These are phyloP conservation scores for Leptopilina syphax DNA, from an alignment of 2,888 invertebrate species.

Conservation along the genomic window DNA sequence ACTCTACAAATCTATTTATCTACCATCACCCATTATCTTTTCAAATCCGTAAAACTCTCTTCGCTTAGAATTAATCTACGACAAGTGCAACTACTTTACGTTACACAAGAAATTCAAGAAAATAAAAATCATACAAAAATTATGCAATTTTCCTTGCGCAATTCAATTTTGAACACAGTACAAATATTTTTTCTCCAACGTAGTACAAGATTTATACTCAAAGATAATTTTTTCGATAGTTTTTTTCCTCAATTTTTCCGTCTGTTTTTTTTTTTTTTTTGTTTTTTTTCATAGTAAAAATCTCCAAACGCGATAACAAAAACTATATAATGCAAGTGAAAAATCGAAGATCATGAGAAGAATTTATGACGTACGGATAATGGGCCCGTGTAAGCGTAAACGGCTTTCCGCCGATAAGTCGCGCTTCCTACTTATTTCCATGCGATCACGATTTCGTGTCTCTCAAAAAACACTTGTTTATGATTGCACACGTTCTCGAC, in stretches of 20 bases:
- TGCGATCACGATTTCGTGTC: slow-evolving; percentile 40
- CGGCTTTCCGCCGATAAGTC: slow-evolving; percentile 32
- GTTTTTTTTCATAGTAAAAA: background rate
- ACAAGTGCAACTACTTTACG: too few species aligned
- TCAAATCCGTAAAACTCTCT: too few species aligned
- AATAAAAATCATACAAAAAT: too few species aligned
- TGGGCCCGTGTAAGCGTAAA: slow-evolving; percentile 27
- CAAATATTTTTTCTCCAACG: too few species aligned
- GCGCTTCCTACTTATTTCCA: slow-evolving; percentile 26
- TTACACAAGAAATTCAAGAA: too few species aligned
- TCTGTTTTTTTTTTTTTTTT: too few species aligned
- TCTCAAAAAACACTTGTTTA: slow-evolving; percentile 36
- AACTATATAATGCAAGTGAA: background rate
- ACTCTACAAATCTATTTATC: too few species aligned
- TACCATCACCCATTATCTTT: too few species aligned
- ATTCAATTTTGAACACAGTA: too few species aligned
- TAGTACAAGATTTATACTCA: background rate
- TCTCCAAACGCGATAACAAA: slow-evolving; percentile 1
- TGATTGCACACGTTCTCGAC: slow-evolving; percentile 27
- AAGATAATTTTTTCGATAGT: slow-evolving; percentile 3
- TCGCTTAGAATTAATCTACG: too few species aligned
- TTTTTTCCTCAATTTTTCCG: background rate
- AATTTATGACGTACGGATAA: slow-evolving; percentile 37
- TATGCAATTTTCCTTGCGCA: too few species aligned
- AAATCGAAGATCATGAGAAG: slow-evolving; percentile 19